Percentiles rank a stretch among this genome's conserved stretches.
phyloP scores from a whole-genome alignment of 2,113 vertebrate genomes.

The Chrysemys picta region DNA sequence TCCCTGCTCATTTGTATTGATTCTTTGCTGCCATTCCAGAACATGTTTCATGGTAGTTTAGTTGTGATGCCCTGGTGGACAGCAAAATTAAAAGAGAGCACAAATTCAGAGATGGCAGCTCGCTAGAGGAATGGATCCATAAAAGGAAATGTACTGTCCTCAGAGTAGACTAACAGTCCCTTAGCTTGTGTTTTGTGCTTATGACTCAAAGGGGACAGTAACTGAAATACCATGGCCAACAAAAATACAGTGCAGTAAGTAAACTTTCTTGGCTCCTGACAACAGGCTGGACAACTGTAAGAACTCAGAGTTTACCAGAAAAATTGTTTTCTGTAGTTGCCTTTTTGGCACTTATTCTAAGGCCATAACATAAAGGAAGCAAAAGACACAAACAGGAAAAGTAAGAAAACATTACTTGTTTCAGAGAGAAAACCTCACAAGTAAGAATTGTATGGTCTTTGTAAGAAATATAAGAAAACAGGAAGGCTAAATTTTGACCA shows the following conservation, averaged over 20 bases:
- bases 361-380: neutral
- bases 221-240: neutral
- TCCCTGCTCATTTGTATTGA: neutral
- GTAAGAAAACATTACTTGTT: neutral
- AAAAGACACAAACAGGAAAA: neutral
- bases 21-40: neutral
- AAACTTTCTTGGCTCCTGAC: slow-evolving; percentile 15
- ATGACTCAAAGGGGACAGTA: neutral
- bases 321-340: neutral
- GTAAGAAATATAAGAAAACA: neutral
- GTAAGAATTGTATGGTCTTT: neutral
- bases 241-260: neutral
- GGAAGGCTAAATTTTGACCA: neutral
- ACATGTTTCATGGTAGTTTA: neutral
- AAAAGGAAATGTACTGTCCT: neutral
- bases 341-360: neutral
- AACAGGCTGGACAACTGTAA: neutral
- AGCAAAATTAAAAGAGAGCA: neutral
- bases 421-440: neutral
- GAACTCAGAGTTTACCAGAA: neutral
- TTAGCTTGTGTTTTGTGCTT: slow-evolving; percentile 23
- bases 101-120: neutral
- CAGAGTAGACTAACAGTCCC: accelerated
- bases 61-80: neutral
- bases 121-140: accelerated